Evolutionary conservation across 2,888 invertebrate genomes (phyloP).

Genomic region (Leptopilina syphax): DNA sequence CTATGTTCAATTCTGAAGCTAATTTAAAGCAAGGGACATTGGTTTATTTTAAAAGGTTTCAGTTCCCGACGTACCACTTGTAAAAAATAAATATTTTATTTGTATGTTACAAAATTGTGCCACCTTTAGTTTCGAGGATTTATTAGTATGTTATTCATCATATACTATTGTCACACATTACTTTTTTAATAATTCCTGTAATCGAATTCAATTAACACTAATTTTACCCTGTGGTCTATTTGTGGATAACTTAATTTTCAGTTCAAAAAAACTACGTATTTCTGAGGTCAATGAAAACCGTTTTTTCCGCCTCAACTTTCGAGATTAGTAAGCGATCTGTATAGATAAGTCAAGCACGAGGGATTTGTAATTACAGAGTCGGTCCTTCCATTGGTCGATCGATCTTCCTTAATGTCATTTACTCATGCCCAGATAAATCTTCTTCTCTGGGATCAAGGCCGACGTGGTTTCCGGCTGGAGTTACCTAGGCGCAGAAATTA

Average conservation of each 20-base stretch:
- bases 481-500: slow-evolving; percentile 14
- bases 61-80: too few species aligned
- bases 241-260: not conserved
- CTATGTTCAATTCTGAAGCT: too few species aligned
- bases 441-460: slow-evolving; percentile 43
- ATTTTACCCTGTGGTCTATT: not conserved
- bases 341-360: slow-evolving; percentile 39
- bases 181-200: too few species aligned
- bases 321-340: slow-evolving; percentile 8
- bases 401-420: slow-evolving; percentile 60
- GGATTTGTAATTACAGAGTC: slow-evolving; percentile 51
- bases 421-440: slow-evolving; percentile 54
- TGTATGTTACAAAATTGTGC: too few species aligned
- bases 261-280: not conserved
- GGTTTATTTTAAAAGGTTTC: too few species aligned
- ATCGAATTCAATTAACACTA: not conserved
- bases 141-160: too few species aligned
- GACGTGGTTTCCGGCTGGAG: slow-evolving; percentile 29
- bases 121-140: too few species aligned
- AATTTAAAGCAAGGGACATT: too few species aligned
- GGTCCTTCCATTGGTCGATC: slow-evolving; percentile 54
- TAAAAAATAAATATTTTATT: too few species aligned
- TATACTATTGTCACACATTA: too few species aligned
- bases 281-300: not conserved
- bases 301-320: slow-evolving; percentile 21